Conservation (phyloP, 2,113 vertebrate species). For the Euleptes europaea region DNA sequence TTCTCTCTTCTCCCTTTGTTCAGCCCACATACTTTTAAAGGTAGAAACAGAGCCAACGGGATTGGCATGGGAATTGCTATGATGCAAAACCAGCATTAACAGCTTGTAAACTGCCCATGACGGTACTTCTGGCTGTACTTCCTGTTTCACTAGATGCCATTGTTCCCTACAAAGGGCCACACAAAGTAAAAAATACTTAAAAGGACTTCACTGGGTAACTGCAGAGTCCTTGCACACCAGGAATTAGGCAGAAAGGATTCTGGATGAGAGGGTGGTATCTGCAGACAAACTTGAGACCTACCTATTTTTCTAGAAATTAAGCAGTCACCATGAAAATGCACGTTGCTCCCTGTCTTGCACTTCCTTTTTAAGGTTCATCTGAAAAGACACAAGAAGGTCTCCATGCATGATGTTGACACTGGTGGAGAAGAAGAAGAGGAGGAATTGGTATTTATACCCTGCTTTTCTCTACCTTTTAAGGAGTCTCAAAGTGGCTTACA, state of each 20-base stretch:
- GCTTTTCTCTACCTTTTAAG: too few relatives aligned
- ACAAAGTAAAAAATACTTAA: background rate
- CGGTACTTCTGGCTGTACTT: background rate
- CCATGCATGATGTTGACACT: background rate
- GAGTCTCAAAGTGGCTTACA: too few relatives aligned
- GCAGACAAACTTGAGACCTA: background rate
- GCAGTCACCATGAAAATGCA: background rate
- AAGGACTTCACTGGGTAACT: too few relatives aligned
- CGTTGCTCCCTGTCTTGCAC: background rate
- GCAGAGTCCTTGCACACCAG: background rate
- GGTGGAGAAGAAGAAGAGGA: too few relatives aligned
- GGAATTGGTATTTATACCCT: too few relatives aligned
- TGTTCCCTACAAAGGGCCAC: background rate
- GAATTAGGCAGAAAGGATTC: background rate
- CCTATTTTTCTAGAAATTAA: background rate
- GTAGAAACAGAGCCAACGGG: too few relatives aligned
- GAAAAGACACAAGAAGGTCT: too few relatives aligned
- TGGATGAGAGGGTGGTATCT: background rate
- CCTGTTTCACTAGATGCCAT: background rate
- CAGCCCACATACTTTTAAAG: too few relatives aligned
- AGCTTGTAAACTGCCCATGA: background rate
- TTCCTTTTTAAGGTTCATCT: background rate
- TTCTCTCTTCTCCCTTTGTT: too few relatives aligned
- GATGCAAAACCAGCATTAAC: background rate
- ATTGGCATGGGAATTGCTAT: too few relatives aligned